A percentile compares a stretch with the other conserved stretches of the same genome.
Conservation (phyloP, 2,888 invertebrate genomes). For the Athripsodes cinereus region DNA sequence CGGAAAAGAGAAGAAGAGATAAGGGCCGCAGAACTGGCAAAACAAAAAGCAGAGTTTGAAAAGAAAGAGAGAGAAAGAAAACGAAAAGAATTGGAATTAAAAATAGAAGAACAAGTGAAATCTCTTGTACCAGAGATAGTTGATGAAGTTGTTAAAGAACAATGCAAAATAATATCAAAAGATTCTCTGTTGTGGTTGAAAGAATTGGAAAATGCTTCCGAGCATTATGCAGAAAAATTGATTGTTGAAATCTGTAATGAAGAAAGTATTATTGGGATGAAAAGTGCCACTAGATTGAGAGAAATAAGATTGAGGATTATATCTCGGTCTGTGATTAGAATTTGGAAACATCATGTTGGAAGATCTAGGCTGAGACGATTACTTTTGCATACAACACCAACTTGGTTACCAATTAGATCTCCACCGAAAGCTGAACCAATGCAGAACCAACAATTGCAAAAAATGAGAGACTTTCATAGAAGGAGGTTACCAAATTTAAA, state of each 20-base stretch:
- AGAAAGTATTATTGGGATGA: constrained; percentile 38
- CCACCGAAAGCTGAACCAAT: constrained; percentile 6
- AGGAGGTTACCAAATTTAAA: constrained; percentile 14
- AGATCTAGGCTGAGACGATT: constrained; percentile 39
- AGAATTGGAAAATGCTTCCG: constrained; percentile 29
- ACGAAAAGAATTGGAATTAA: constrained; percentile 31
- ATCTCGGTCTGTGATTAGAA: constrained; percentile 29
- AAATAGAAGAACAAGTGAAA: constrained; percentile 37
- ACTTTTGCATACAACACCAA: constrained; percentile 42
- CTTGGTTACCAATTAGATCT: constrained; percentile 37
- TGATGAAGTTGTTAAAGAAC: constrained; percentile 36
- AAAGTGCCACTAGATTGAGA: constrained; percentile 36
- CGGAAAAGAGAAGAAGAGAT: constrained; percentile 32
- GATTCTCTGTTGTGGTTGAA: constrained; percentile 37
- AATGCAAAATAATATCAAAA: constrained; percentile 32
- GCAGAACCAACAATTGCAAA: constrained; percentile 14
- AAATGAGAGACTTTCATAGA: constrained; percentile 25
- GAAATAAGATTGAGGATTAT: constrained; percentile 40
- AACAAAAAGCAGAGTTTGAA: constrained; percentile 33
- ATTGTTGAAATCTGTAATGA: constrained; percentile 36
- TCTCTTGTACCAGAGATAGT: constrained; percentile 37
- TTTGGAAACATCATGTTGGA: constrained; percentile 39
- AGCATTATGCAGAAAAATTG: constrained; percentile 35
- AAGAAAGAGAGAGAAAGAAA: constrained; percentile 32
- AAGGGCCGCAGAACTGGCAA: constrained; percentile 18